Evolutionary conservation across 2,113 vertebrate species (phyloP).

Genomic region (Notiomystis cincta): DNA sequence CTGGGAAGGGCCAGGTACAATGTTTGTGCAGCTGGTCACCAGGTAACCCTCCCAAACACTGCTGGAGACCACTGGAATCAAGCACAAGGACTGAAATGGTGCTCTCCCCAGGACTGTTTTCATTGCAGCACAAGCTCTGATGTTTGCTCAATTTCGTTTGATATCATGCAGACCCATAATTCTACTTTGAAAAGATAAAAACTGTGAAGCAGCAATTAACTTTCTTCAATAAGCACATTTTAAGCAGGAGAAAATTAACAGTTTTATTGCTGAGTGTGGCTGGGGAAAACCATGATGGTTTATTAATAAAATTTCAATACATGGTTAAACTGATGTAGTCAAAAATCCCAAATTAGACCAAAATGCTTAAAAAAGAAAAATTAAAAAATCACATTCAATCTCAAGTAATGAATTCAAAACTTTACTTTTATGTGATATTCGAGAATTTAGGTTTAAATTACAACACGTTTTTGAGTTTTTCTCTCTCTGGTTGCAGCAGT

Average conservation of each 20-base stretch:
- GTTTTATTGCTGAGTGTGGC: neutral
- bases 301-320: neutral
- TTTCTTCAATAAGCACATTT: neutral
- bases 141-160: neutral
- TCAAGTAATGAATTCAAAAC: neutral
- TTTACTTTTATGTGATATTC: neutral
- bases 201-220: neutral
- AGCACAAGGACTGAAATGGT: neutral
- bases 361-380: neutral
- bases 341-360: neutral
- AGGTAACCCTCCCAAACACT: slow-evolving; percentile 50
- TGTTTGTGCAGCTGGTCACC: slow-evolving; percentile 50
- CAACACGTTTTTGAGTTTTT: neutral
- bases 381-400: neutral
- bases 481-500: neutral
- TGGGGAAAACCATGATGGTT: neutral
- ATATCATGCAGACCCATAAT: neutral
- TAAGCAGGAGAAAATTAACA: slow-evolving; percentile 4
- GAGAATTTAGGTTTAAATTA: neutral
- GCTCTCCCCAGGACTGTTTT: neutral
- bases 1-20: slow-evolving; percentile 31
- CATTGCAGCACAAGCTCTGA: neutral
- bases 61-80: neutral
- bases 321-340: neutral
- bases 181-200: slow-evolving; percentile 19